Evolutionary conservation across 53 echinoderm and acorn worm species (phyloP).

Genomic region (Henricia sp.): DNA sequence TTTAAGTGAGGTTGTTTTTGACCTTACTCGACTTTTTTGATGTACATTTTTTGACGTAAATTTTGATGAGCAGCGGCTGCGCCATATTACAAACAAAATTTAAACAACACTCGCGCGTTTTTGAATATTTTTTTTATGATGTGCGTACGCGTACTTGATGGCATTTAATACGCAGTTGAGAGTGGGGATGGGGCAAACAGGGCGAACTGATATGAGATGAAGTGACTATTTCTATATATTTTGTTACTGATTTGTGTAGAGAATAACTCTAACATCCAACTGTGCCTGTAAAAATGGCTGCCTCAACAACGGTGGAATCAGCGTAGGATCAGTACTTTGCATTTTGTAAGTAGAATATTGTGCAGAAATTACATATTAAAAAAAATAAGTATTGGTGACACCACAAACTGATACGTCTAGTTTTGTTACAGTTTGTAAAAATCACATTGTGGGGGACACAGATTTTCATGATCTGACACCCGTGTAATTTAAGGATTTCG

Average conservation of each 20-base stretch:
- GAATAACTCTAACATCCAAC: constrained; percentile 2
- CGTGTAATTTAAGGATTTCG: no score
- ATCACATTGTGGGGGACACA: no score
- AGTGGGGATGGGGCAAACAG: neutral
- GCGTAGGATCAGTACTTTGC: constrained; percentile 30
- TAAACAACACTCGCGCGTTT: neutral
- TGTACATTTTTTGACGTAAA: no score
- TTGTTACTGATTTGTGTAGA: neutral
- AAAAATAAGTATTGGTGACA: neutral
- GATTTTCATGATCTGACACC: no score
- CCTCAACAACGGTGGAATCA: neutral
- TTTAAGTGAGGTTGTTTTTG: no score
- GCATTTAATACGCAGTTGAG: neutral
- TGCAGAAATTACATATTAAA: neutral
- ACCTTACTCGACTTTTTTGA: no score
- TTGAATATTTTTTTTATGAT: neutral
- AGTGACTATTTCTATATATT: neutral
- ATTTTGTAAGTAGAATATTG: constrained; percentile 29
- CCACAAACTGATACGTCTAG: neutral
- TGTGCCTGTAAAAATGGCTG: constrained; percentile 52
- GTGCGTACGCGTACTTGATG: neutral
- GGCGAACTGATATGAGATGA: neutral
- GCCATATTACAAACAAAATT: neutral
- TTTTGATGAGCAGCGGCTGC: no score
- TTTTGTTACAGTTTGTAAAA: no score